Evolutionary conservation across 1,140 invertebrate genomes (phyloP).

Genomic region (Meloidogyne chitwoodi): DNA sequence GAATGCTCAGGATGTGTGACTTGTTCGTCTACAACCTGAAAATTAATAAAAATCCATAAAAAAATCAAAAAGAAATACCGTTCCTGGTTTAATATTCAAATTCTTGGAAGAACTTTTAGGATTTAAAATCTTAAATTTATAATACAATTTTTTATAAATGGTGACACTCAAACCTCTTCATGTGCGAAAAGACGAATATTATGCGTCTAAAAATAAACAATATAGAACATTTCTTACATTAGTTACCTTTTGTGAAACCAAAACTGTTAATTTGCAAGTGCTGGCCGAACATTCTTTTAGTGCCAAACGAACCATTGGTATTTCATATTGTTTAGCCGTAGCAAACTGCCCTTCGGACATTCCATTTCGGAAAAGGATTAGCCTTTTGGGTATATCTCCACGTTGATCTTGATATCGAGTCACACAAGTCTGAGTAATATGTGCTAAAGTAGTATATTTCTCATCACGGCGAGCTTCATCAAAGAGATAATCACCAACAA

Average conservation of each 20-base stretch:
- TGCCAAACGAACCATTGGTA: slow-evolving; percentile 29
- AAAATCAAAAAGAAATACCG: slow-evolving; percentile 21
- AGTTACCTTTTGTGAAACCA: slow-evolving; percentile 29
- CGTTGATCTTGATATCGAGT: slow-evolving; percentile 23
- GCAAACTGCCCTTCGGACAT: slow-evolving; percentile 33
- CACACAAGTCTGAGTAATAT: slow-evolving; percentile 21
- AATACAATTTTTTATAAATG: neutral
- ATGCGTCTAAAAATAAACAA: slow-evolving; percentile 5
- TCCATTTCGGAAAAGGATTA: slow-evolving; percentile 27
- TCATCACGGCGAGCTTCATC: slow-evolving; percentile 33
- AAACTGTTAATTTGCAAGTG: slow-evolving; percentile 27
- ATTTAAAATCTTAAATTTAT: neutral
- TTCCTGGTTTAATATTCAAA: slow-evolving; percentile 34
- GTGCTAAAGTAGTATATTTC: slow-evolving; percentile 31
- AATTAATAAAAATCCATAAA: neutral
- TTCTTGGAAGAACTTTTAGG: neutral
- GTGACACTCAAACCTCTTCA: neutral
- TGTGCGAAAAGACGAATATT: slow-evolving; percentile 29
- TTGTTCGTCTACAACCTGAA: slow-evolving; percentile 10
- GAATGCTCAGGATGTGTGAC: slow-evolving; percentile 26
- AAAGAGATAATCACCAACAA: slow-evolving; percentile 32
- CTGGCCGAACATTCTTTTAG: neutral
- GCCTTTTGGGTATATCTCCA: slow-evolving; percentile 9
- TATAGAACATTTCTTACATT: neutral
- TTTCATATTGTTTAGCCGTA: slow-evolving; percentile 26